A percentile compares a stretch with the other conserved stretches of the same genome.
Conservation (phyloP, 1,140 invertebrate species). For the Oedothorax gibbosus region DNA sequence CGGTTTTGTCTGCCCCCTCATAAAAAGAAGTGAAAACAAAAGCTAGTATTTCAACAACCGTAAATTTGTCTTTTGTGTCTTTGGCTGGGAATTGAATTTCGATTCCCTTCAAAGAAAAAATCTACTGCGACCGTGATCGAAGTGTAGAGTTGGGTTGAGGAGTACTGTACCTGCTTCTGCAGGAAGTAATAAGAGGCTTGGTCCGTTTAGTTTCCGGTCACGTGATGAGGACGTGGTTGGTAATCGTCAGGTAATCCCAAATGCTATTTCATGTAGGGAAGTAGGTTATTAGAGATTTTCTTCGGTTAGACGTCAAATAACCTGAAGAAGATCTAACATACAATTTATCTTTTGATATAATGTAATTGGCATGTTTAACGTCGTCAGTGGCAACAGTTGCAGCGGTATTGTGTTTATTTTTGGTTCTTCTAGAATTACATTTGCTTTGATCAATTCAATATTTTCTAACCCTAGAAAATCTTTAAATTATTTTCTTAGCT, state of each 20-base stretch:
- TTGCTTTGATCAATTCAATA: too few relatives aligned
- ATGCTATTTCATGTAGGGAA: background rate
- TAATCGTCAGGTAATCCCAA: background rate
- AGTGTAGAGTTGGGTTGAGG: background rate
- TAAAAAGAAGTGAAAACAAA: background rate
- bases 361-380: too few relatives aligned
- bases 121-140: constrained; percentile 26
- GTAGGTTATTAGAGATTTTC: too few relatives aligned
- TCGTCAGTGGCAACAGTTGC: too few relatives aligned
- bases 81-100: constrained; percentile 28
- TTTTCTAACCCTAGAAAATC: too few relatives aligned
- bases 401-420: too few relatives aligned
- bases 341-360: too few relatives aligned
- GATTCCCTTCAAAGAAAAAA: constrained; percentile 12
- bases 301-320: too few relatives aligned
- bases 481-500: too few relatives aligned
- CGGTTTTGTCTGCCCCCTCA: too few relatives aligned
- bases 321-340: too few relatives aligned
- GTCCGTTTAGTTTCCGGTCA: constrained; percentile 21
- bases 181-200: constrained; percentile 14
- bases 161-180: background rate
- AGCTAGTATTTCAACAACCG: constrained; percentile 1
- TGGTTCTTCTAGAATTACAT: too few relatives aligned
- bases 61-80: constrained; percentile 17
- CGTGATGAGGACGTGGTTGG: background rate